A percentile compares a stretch with the other conserved stretches of the same genome.
Evolutionary conservation across 2,113 vertebrate species (phyloP).

Genomic region (Cnemophilus loriae): DNA sequence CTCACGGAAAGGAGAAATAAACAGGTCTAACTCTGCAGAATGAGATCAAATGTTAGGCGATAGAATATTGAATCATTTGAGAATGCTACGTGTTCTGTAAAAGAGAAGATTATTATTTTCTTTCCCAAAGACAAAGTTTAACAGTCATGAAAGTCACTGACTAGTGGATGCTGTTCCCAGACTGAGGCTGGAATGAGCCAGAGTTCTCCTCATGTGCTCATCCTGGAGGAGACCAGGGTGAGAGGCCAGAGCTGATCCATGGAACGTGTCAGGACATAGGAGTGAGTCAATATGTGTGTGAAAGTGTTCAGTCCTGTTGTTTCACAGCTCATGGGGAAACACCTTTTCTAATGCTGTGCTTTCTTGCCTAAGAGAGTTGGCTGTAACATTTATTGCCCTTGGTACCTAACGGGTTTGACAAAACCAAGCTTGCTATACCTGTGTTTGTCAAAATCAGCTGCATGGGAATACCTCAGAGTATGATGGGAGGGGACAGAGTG

Average conservation of each 20-base stretch:
- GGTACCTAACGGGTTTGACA: background rate
- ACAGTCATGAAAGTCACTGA: background rate
- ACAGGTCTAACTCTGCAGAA: background rate
- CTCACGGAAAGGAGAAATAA: background rate
- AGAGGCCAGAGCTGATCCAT: background rate
- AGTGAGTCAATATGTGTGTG: background rate
- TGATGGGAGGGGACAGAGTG: background rate
- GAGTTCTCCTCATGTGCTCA: background rate
- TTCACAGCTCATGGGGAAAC: background rate
- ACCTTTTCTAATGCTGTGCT: background rate
- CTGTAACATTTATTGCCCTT: background rate
- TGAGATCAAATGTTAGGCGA: background rate
- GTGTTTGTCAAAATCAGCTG: background rate
- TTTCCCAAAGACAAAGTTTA: background rate
- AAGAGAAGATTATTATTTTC: background rate
- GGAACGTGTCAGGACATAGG: rapidly evolving
- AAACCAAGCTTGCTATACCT: background rate
- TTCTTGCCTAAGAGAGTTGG: background rate
- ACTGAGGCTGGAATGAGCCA: background rate
- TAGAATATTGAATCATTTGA: background rate
- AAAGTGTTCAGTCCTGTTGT: background rate
- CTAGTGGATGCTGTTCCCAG: background rate
- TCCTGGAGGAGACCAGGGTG: background rate
- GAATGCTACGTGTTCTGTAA: background rate
- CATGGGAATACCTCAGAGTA: background rate